Evolutionary conservation across 2,797 vertebrate genomes (phyloP).

Genomic region (Mycteria americana): DNA sequence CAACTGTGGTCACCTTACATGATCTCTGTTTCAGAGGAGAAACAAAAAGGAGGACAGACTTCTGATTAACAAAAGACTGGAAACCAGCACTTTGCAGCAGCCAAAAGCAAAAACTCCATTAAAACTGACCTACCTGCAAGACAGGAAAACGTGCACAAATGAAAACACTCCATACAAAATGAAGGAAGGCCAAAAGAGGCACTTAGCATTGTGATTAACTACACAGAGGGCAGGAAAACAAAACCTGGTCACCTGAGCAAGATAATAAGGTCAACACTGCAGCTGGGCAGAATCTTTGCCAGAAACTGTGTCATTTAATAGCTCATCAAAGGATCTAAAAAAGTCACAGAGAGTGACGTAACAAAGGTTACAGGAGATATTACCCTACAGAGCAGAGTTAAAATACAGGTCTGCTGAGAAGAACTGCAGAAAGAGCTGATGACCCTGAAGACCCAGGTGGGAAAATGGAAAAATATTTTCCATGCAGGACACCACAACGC

Average conservation of each 20-base stretch:
- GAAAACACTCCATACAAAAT: not conserved
- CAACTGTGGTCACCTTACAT: not conserved
- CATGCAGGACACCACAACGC: accelerated
- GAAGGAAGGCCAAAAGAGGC: not conserved
- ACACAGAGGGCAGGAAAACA: not conserved
- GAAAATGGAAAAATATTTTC: not conserved
- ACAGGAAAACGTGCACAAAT: not conserved
- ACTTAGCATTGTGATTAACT: not conserved
- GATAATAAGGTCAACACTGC: not conserved
- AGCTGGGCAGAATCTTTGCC: accelerated
- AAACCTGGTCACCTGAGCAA: not conserved
- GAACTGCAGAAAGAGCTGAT: not conserved
- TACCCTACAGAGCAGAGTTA: accelerated
- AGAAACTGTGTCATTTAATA: accelerated
- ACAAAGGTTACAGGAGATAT: not conserved
- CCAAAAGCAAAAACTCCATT: not conserved
- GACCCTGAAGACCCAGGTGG: accelerated
- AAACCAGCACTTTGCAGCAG: not conserved
- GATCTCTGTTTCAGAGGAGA: not conserved
- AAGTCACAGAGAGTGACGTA: accelerated
- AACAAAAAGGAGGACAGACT: not conserved
- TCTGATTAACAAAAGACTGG: not conserved
- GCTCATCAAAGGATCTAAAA: not conserved
- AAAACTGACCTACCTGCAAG: not conserved
- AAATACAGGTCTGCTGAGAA: not conserved